Conservation (phyloP, 2,113 vertebrate genomes). For the Acrocephalus kingi region DNA sequence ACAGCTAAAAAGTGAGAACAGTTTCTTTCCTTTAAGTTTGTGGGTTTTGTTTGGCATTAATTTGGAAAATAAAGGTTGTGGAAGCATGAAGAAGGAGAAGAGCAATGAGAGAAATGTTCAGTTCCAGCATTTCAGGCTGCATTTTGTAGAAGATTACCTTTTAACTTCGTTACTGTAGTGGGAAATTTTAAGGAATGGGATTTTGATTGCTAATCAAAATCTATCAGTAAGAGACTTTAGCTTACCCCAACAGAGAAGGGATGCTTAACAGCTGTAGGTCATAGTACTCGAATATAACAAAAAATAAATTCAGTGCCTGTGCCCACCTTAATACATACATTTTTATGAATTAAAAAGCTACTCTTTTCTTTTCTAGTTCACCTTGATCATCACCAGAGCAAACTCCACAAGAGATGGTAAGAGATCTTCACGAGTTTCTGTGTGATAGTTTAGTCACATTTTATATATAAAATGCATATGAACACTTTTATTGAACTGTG, state of each 20-base stretch:
- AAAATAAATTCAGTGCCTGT: neutral
- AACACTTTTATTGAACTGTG: neutral
- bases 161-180: neutral
- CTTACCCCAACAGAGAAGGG: neutral
- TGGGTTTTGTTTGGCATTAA: neutral
- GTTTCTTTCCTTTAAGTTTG: neutral
- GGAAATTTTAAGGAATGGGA: neutral
- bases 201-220: neutral
- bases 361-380: slow-evolving; percentile 39
- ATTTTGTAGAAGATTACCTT: neutral
- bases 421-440: neutral
- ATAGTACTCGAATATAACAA: neutral
- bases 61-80: neutral
- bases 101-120: neutral
- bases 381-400: neutral
- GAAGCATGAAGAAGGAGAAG: neutral
- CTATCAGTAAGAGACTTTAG: neutral
- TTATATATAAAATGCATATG: neutral
- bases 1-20: neutral
- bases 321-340: neutral
- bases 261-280: neutral
- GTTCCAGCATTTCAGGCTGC: neutral
- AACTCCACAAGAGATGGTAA: slow-evolving; percentile 50
- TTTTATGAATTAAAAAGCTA: neutral
- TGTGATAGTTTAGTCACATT: neutral